Base-by-base conservation (phyloP, 2,113 vertebrate genomes). In the Trachemys scripta region DNA sequence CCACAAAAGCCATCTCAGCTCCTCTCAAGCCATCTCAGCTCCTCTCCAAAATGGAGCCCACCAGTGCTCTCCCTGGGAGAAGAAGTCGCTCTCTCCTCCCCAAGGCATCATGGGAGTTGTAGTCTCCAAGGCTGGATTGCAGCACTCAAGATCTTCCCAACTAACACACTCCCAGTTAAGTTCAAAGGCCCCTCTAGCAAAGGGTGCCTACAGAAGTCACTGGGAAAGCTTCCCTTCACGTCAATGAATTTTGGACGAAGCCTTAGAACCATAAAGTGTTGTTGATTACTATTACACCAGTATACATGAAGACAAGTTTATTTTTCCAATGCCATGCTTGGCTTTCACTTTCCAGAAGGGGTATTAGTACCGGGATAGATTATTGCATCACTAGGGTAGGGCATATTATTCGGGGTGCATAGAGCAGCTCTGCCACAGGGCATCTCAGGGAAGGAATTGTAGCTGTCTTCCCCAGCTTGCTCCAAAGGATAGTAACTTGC, bases 231-330 rank as follows among this genome's bases (percentile, higher is more conserved):
- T 25, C 47, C 35, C 27, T 13, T 96, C 86, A 95, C 92, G 89
- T 93, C 76, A 76, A 84, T 62, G 84, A 92, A 72, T 93, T 96
- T 20, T 85, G 87, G 76, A 96, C 89, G 27, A 82, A 94, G 35
- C 42, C 45, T 80, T 80, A 92, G 85, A 88, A 87, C 84, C 80
- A 79, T 5, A 62, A 92, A 92, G 27, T 59, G 57, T 27, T 59
- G 57, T 10, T 27, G 25, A 59, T 59, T 56, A 24, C 24, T 59
- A 59, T 59, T 65, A 49, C 65, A 45, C 20, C 57, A 59, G 25
- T 59, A 29, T 0, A 1, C 53, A 85, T 0, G 31, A 89, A 87
- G 92, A 72, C 31, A 87, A 96, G 62, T 27, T 42, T 93, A 45
- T 93, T 95, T 96, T 59, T 82, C n/a, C 80, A 85, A 80, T 69